Base-by-base conservation (phyloP, 1,140 invertebrate genomes). In the Drosophila paulistorum region DNA sequence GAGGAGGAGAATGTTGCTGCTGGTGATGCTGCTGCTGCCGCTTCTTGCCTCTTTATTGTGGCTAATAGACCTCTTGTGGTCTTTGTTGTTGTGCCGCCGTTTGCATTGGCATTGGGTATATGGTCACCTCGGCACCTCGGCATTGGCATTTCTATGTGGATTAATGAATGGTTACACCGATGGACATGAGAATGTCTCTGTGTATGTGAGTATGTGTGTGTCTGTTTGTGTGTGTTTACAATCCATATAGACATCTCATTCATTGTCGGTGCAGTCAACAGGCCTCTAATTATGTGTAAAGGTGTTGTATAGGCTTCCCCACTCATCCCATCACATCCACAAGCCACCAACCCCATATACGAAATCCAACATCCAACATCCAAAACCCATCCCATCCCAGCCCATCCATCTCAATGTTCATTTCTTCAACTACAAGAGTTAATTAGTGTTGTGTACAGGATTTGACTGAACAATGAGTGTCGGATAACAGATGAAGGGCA, bases 271-370 rank as follows among this genome's bases (percentile, higher is more conserved):
- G 79, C 79, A 79, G 76, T 83, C 82, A 83, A 86, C 79, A 79
- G 83, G 82, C 79, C 82, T 78, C 82, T 86, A 86, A 86, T 86
- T 86, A 83, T 87, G 83, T 86, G 79, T 86, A 86, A 86, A 87
- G 82, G 79, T 86, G 82, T 86, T 84, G 76, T 72, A 39, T 75
- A 59, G 48, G 51, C 57, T 70, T 9, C 37, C 23, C 57, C 11
- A 20, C 39, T 23, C 51, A 51, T 23, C 17, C 45, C 14, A 45
- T 30, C 51, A 62, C 61, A 41, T 26, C 4, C 9, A 11, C 11
- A 11, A 37, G 7, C 11, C 5, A n/a, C 3, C 37, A 39, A 41
- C n/a, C 39, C 20, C 39, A 55, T 48, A 39, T 39, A 39, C 10
- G 37, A 39, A 39, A 39, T 39, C 37, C 37, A 39, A 39, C 37